Evolutionary conservation across 2,888 invertebrate species (phyloP).

Genomic region (Eupithecia pulchellata): DNA sequence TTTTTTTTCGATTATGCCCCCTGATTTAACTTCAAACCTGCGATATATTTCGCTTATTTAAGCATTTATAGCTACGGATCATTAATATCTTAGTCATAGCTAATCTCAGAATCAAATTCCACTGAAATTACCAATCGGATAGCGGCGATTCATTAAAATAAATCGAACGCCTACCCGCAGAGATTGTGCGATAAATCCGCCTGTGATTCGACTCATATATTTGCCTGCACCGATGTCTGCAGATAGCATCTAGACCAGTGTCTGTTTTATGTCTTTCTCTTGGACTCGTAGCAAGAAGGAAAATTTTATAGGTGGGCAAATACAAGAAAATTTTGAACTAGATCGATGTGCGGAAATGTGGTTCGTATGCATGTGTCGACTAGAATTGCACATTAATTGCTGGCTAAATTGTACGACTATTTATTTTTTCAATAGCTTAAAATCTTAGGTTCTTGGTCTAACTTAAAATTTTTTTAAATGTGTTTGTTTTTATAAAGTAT

Average conservation of each 20-base stretch:
- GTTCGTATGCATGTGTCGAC: too few species aligned
- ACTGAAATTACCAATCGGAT: constrained; percentile 9
- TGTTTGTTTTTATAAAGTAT: too few species aligned
- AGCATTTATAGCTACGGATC: neutral
- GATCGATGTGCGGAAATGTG: neutral
- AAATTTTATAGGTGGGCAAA: neutral
- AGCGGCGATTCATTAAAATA: constrained; percentile 29
- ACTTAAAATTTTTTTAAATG: too few species aligned
- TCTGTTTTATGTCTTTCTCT: constrained; percentile 20
- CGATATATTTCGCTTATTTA: neutral
- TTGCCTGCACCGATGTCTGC: constrained; percentile 18
- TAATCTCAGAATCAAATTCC: neutral
- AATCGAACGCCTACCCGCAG: constrained; percentile 23
- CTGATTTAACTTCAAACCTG: neutral
- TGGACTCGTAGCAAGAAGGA: constrained; percentile 7
- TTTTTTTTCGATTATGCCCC: neutral
- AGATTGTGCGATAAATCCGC: constrained; percentile 21
- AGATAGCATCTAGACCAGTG: constrained; percentile 21
- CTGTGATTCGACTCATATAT: constrained; percentile 20
- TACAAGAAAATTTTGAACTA: neutral
- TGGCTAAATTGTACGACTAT: too few species aligned
- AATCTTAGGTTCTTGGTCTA: too few species aligned
- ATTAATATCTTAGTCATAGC: neutral
- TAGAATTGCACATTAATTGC: too few species aligned
- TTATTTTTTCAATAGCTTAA: too few species aligned